These are phyloP conservation scores for Aegotheles bennettii DNA, from an alignment of 2,113 vertebrate species.

Conservation along the genomic window DNA sequence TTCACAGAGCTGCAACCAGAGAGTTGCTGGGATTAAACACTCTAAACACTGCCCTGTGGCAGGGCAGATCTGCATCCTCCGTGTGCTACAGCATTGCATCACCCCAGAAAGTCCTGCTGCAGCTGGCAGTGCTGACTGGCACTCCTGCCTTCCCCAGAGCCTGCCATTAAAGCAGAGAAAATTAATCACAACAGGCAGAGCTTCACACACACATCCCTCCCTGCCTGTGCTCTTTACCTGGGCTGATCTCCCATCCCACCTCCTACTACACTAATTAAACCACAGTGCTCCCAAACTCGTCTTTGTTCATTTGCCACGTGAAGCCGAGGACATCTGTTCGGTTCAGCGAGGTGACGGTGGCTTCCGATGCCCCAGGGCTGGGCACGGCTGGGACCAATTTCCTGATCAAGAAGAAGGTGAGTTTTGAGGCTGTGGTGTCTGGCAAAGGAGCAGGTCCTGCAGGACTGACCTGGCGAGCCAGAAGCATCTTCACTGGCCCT, in stretches of 20 bases:
- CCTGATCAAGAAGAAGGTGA: not conserved
- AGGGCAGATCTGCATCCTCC: not conserved
- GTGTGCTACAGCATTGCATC: not conserved
- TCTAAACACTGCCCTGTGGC: fast-evolving
- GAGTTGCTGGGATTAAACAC: not conserved
- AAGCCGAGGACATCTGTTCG: fast-evolving
- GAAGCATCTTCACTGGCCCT: fast-evolving
- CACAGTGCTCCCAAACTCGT: not conserved
- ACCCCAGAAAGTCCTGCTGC: not conserved
- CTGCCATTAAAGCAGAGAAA: not conserved
- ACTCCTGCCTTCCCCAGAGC: not conserved
- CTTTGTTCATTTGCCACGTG: not conserved
- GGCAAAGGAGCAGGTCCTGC: fast-evolving
- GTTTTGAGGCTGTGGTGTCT: not conserved
- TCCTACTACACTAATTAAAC: not conserved
- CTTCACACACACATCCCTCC: not conserved
- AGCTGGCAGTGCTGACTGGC: not conserved
- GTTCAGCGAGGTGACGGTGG: fast-evolving
- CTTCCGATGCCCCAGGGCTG: fast-evolving
- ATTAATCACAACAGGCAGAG: not conserved
- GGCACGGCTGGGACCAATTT: not conserved
- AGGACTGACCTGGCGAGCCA: fast-evolving
- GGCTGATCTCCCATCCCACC: not conserved
- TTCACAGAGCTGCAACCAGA: not conserved
- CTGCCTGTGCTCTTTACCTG: not conserved